Evolutionary conservation across 2,888 invertebrate genomes (phyloP).

Genomic region (Gymnoscelis rufifasciata): DNA sequence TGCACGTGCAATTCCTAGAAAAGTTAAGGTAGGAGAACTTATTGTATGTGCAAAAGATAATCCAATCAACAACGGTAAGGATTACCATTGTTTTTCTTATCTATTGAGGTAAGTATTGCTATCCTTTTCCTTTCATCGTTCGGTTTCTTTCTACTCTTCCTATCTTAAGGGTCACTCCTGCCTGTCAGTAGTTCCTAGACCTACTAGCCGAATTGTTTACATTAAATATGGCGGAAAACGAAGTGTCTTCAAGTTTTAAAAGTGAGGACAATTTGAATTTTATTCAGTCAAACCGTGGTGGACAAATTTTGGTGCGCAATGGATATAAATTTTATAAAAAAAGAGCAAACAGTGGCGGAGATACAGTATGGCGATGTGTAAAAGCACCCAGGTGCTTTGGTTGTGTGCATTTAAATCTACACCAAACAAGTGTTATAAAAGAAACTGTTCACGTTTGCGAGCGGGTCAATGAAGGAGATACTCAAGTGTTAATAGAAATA

Average conservation of each 20-base stretch:
- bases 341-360: too few species aligned
- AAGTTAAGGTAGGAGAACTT: not conserved
- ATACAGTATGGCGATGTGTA: too few species aligned
- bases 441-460: slow-evolving; percentile 4
- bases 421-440: slow-evolving; percentile 1
- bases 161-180: too few species aligned
- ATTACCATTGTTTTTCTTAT: not conserved
- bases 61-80: slow-evolving; percentile 4
- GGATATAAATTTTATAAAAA: too few species aligned
- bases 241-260: not conserved
- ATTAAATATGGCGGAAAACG: slow-evolving; percentile 4
- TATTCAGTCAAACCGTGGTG: not conserved
- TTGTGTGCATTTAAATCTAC: slow-evolving; percentile 4
- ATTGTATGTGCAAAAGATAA: slow-evolving; percentile 3
- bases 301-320: not conserved
- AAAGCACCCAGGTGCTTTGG: too few species aligned
- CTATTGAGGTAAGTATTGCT: not conserved
- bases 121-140: not conserved
- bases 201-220: not conserved
- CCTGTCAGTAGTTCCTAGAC: slow-evolving; percentile 2
- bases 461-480: not conserved
- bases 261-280: not conserved
- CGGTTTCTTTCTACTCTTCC: not conserved
- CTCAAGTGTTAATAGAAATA: not conserved
- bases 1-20: not conserved